Evolutionary conservation across 2,113 vertebrate genomes (phyloP).

Genomic region (Xenotilapia flavipinnis): DNA sequence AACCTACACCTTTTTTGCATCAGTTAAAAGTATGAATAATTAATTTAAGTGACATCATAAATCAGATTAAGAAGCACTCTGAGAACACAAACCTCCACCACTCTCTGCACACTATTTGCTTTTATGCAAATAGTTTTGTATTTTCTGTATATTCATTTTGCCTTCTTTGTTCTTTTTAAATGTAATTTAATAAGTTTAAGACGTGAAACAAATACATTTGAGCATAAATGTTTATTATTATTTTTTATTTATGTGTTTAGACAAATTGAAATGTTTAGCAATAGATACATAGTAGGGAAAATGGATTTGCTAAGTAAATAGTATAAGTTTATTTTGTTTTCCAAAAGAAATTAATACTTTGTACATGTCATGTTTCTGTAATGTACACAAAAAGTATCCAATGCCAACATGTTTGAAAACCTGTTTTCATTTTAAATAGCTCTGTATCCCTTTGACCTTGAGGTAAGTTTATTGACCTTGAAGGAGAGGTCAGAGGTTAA

Average conservation of each 20-base stretch:
- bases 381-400: neutral
- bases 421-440: neutral
- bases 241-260: neutral
- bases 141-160: neutral
- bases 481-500: neutral
- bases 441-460: neutral
- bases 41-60: neutral
- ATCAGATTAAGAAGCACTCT: neutral
- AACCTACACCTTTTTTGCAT: neutral
- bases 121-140: neutral
- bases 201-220: neutral
- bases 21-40: neutral
- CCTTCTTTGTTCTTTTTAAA: rapidly evolving
- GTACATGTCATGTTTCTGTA: neutral
- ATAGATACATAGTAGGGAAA: neutral
- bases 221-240: neutral
- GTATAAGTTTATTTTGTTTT: rapidly evolving
- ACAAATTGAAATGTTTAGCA: neutral
- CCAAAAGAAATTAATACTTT: neutral
- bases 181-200: rapidly evolving
- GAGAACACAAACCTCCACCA: neutral
- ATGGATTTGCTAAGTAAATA: neutral
- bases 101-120: neutral
- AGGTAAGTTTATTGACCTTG: neutral
- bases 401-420: neutral